Evolutionary conservation across 2,797 vertebrate species (phyloP).

Genomic region (Enteromius viviparus): DNA sequence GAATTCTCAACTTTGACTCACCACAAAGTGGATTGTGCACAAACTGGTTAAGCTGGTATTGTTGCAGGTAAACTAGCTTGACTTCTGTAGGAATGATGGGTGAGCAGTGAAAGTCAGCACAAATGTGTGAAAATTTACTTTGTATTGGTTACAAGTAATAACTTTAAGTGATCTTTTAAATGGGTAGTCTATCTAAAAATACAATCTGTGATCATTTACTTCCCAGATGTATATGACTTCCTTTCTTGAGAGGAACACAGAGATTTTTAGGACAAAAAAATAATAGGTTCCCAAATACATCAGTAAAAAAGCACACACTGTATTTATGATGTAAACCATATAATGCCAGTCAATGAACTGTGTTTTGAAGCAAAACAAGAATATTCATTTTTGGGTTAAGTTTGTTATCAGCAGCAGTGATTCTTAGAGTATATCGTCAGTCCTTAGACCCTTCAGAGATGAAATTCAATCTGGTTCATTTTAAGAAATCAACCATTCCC

Average conservation of each 20-base stretch:
- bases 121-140: neutral
- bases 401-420: neutral
- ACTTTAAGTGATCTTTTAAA: neutral
- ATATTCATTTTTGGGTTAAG: neutral
- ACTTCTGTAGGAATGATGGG: neutral
- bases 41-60: constrained; percentile 19
- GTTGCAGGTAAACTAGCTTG: neutral
- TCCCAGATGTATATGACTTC: neutral
- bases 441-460: neutral
- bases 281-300: neutral
- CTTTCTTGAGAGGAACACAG: neutral
- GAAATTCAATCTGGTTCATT: neutral
- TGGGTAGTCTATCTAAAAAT: neutral
- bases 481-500: neutral
- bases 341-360: neutral
- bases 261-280: neutral
- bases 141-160: neutral
- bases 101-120: neutral
- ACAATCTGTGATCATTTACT: neutral
- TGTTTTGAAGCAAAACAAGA: neutral
- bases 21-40: constrained; percentile 5
- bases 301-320: neutral
- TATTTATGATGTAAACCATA: neutral
- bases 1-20: neutral
- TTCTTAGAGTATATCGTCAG: neutral